Conservation (phyloP, 2,888 invertebrate genomes). For the Polymixis flavicincta region DNA sequence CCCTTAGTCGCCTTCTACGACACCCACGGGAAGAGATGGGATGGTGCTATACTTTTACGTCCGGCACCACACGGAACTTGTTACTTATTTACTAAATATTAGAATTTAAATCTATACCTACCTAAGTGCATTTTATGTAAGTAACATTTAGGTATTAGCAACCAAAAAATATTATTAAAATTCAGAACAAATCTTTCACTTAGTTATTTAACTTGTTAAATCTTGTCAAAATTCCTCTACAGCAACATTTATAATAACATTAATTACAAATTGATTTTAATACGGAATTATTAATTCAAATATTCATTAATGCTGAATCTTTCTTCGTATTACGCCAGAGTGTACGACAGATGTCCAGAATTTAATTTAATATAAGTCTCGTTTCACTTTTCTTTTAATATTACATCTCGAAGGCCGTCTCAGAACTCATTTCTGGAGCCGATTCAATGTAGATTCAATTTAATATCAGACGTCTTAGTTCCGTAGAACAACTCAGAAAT, state of each 20-base stretch:
- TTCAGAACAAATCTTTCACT: neutral
- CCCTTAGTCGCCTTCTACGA: too few relatives aligned
- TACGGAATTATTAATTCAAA: conserved; percentile 77
- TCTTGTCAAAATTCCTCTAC: conserved; percentile 21
- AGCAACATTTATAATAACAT: conserved; percentile 53
- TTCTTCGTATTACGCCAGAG: conserved; percentile 75
- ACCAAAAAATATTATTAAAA: neutral
- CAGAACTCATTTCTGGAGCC: conserved; percentile 76
- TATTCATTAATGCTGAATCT: conserved; percentile 85
- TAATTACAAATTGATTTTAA: conserved; percentile 69
- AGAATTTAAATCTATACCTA: neutral
- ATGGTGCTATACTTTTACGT: too few relatives aligned
- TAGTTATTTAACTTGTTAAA: neutral
- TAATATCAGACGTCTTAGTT: conserved; percentile 73
- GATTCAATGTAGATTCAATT: conserved; percentile 81
- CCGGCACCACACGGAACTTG: too few relatives aligned
- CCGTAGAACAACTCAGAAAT: conserved; percentile 70
- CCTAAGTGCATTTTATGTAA: neutral
- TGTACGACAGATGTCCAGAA: conserved; percentile 87
- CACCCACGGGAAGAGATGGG: too few relatives aligned
- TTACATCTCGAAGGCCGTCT: conserved; percentile 76
- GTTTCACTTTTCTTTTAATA: conserved; percentile 84
- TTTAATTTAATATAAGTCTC: conserved; percentile 85
- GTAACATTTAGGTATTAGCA: neutral
- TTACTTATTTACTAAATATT: neutral